Evolutionary conservation across 1,140 invertebrate species (phyloP).

Genomic region (Pogonus chalceus): DNA sequence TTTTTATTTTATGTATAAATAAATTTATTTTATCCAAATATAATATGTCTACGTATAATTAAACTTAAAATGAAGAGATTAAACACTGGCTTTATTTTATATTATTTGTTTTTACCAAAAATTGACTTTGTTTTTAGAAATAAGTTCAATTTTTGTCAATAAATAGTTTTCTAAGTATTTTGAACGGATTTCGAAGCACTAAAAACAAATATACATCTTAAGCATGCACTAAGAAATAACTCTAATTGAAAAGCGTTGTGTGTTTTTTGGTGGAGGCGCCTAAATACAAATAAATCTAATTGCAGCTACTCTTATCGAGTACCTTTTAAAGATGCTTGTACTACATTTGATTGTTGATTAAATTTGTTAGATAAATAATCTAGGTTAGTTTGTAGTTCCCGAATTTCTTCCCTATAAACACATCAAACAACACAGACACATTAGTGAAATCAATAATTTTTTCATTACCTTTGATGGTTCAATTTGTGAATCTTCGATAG

Average conservation of each 20-base stretch:
- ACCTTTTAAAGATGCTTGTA: constrained; percentile 23
- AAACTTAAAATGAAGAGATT: too few species aligned
- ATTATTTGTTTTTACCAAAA: too few species aligned
- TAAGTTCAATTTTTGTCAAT: too few species aligned
- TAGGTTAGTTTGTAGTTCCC: constrained; percentile 44
- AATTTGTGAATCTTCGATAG: neutral
- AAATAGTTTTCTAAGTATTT: too few species aligned
- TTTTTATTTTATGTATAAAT: too few species aligned
- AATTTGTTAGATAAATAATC: constrained; percentile 41
- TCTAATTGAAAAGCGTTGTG: neutral
- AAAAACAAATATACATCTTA: constrained; percentile 1
- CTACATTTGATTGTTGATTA: constrained; percentile 25
- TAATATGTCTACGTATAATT: too few species aligned
- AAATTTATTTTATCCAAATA: too few species aligned
- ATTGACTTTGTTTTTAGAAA: too few species aligned
- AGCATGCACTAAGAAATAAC: neutral
- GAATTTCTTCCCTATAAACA: constrained; percentile 43
- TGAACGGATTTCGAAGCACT: neutral
- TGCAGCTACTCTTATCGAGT: too few species aligned
- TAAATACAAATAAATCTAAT: constrained; percentile 9
- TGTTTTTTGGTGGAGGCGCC: neutral
- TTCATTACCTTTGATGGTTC: neutral
- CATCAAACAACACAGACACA: constrained; percentile 6
- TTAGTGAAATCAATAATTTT: constrained; percentile 14
- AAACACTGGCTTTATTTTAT: too few species aligned